Evolutionary conservation across 2,113 vertebrate species (phyloP), one percentile per base, ranked within the genome.

Genomic region (Sitta europaea): DNA sequence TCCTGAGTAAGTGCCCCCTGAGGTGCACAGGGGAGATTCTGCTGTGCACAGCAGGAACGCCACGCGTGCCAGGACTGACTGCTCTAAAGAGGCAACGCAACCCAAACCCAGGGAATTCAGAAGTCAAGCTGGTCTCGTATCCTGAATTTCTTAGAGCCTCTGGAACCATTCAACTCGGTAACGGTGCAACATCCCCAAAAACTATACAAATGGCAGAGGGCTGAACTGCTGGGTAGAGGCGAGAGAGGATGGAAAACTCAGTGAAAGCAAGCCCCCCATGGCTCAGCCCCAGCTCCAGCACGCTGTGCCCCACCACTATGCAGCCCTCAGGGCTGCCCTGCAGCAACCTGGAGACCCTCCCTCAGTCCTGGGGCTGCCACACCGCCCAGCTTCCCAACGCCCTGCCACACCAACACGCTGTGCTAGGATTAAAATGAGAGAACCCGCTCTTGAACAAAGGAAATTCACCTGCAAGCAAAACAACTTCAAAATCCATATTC

Each of bases 401-500:
- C 78, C 67, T 25, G 45, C 78, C 40, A 17, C n/a, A 86, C 68
- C 74, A 54, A 27, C 14, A 4, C 35, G 27, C 42, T 23, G 25
- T 20, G 53, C 25, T 57, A 29, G 12, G 21, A 86, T 91, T 91
- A 91, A 95, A 94, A 93, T 45, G 53, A 27, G 50, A 42, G 58
- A 86, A 81, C 25, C 13, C 18, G 48, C 59, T 85, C 88, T 36
- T 72, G 70, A 96, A 81, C 53, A n/a, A 85, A 72, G 63, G 17
- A 76, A 89, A 70, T 31, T 65, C 59, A 92, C 92, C 76, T 80
- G 73, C 76, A 73, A 91, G 74, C 86, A 92, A 93, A 95, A 88
- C 36, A 93, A 65, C 70, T 79, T 77, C 72, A 63, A 93, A 96
- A 96, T 86, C 86, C 75, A 84, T 88, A 95, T 83, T 92, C 84